Conservation (phyloP, 2,113 vertebrate species). For the Naja naja region DNA sequence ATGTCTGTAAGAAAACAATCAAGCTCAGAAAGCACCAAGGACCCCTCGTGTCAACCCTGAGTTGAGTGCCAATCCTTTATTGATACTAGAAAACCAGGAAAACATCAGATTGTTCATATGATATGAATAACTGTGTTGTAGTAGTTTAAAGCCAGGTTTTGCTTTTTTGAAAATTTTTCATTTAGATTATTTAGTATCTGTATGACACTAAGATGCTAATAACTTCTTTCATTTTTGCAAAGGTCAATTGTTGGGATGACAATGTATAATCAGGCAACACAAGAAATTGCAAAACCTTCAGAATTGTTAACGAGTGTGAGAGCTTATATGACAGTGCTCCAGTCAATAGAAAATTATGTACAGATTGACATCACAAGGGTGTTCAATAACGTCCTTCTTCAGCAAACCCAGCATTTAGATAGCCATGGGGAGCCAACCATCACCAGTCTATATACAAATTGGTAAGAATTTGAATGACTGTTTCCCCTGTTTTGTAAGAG, state of each 20-base stretch:
- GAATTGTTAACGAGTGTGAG: slow-evolving; percentile 96
- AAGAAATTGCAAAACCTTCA: slow-evolving; percentile 98
- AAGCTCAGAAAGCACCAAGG: neutral
- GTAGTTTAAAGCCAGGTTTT: neutral
- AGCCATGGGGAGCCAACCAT: slow-evolving; percentile 98
- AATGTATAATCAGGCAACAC: slow-evolving; percentile 98
- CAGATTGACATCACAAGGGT: slow-evolving; percentile 98
- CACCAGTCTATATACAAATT: slow-evolving; percentile 98
- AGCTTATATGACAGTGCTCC: slow-evolving; percentile 98
- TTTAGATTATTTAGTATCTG: neutral
- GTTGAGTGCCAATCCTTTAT: neutral
- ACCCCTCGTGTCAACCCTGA: neutral
- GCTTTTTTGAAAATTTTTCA: neutral
- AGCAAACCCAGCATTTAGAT: slow-evolving; percentile 98
- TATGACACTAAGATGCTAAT: slow-evolving; percentile 19
- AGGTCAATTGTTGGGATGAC: slow-evolving; percentile 99
- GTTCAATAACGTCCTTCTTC: slow-evolving; percentile 98
- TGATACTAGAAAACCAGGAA: neutral
- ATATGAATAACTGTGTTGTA: neutral
- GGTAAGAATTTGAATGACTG: slow-evolving; percentile 71
- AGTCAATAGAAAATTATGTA: slow-evolving; percentile 98
- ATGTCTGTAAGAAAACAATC: neutral
- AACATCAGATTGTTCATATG: neutral
- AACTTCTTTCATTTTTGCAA: slow-evolving; percentile 26
- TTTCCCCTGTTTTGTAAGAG: neutral